phyloP scores from a whole-genome alignment of 2,888 invertebrate genomes.

The Tipula helvola region DNA sequence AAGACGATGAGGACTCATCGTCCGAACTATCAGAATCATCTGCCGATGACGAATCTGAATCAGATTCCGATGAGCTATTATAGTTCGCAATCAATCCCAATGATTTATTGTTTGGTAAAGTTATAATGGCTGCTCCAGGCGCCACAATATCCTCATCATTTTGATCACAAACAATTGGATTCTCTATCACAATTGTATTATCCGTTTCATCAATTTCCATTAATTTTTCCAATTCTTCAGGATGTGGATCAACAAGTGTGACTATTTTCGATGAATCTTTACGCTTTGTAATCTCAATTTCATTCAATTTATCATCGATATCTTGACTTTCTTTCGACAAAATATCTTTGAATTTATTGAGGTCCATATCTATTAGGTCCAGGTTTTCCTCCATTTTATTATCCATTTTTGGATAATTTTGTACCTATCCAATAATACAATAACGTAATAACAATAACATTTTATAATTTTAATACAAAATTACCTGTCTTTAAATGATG shows the following conservation, averaged over 20 bases:
- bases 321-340: slow-evolving; percentile 6
- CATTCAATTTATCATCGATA: slow-evolving; percentile 6
- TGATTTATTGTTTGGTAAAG: not conserved
- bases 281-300: not conserved
- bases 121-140: not conserved
- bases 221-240: not conserved
- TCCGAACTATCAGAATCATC: not conserved
- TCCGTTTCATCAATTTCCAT: not conserved
- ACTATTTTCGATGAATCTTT: not conserved
- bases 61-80: not conserved
- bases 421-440: not conserved
- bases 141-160: not conserved
- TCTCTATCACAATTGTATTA: not conserved
- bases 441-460: not conserved
- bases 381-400: not conserved
- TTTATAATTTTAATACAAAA: not conserved
- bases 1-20: not conserved
- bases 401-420: not conserved
- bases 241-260: not conserved
- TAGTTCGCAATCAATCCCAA: not conserved
- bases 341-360: not conserved
- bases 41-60: slow-evolving; percentile 7
- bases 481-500: not conserved
- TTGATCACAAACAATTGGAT: not conserved
- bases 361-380: not conserved